Evolutionary conservation across 2,888 invertebrate species (phyloP).

Genomic region (Orthosia cruda): DNA sequence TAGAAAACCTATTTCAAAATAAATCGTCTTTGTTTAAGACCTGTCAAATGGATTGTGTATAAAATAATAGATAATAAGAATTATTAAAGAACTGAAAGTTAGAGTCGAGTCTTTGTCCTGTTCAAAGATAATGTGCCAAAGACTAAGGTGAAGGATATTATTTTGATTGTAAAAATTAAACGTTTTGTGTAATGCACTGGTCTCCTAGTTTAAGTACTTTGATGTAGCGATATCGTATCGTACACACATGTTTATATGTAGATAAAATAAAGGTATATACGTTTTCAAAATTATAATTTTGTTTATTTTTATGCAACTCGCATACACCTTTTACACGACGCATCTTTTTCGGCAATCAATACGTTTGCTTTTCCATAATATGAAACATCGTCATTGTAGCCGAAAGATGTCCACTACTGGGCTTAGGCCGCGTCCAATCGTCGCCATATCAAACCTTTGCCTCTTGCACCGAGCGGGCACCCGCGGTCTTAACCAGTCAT

Average conservation of each 20-base stretch:
- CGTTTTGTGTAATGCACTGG: constrained; percentile 88
- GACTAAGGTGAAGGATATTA: constrained; percentile 85
- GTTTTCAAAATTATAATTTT: constrained; percentile 78
- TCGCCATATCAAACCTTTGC: neutral
- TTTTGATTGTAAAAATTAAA: constrained; percentile 81
- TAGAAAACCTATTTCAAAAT: constrained; percentile 14
- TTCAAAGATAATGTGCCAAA: constrained; percentile 92
- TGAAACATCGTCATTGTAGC: too few species aligned
- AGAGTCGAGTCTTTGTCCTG: constrained; percentile 89
- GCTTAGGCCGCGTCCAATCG: neutral
- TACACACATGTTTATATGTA: constrained; percentile 91
- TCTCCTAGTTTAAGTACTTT: constrained; percentile 86
- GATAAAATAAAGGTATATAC: constrained; percentile 89
- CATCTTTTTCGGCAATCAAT: neutral
- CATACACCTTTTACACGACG: neutral
- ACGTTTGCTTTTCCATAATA: too few species aligned
- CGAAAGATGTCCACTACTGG: neutral
- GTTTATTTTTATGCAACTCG: constrained; percentile 37
- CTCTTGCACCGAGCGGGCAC: neutral
- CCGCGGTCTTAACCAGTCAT: neutral
- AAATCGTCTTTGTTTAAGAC: constrained; percentile 62
- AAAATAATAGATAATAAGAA: constrained; percentile 77
- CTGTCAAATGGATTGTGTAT: constrained; percentile 74
- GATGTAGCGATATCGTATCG: constrained; percentile 88
- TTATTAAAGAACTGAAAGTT: constrained; percentile 85